A percentile compares a stretch with the other conserved stretches of the same genome.
These are phyloP conservation scores for Stenodema calcarata DNA, from an alignment of 2,888 invertebrate genomes.

Conservation along the genomic window DNA sequence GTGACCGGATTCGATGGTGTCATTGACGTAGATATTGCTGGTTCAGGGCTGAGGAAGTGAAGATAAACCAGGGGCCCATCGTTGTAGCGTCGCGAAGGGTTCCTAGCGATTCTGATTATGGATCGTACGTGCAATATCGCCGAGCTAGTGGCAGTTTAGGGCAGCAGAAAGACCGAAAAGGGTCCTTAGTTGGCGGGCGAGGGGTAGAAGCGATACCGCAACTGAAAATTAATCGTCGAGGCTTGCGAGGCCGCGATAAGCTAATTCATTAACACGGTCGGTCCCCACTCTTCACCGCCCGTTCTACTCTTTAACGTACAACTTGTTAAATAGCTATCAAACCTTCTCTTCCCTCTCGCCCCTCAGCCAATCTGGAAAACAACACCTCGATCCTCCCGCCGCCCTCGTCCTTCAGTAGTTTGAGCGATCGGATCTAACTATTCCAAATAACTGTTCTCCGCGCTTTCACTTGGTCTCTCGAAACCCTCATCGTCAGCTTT, in stretches of 20 bases:
- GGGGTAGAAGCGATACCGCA: not conserved
- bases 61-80: not conserved
- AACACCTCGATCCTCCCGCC: not conserved
- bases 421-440: constrained; percentile 13
- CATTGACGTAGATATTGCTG: not conserved
- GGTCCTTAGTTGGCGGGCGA: not conserved
- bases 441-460: not conserved
- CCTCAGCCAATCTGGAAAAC: not conserved
- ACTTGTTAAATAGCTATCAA: constrained; percentile 36
- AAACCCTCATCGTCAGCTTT: not conserved
- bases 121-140: constrained; percentile 25
- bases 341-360: not conserved
- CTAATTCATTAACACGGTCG: constrained; percentile 29
- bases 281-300: not conserved
- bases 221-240: constrained; percentile 27
- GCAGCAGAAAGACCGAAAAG: not conserved
- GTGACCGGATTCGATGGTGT: no score
- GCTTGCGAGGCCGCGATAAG: constrained; percentile 30
- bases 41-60: not conserved
- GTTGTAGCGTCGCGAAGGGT: not conserved
- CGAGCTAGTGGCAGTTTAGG: not conserved
- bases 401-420: not conserved
- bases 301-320: constrained; percentile 14
- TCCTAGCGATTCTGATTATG: not conserved
- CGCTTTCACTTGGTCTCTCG: not conserved